phyloP scores from a whole-genome alignment of 2,888 invertebrate genomes.

The Perithous albicinctus region DNA sequence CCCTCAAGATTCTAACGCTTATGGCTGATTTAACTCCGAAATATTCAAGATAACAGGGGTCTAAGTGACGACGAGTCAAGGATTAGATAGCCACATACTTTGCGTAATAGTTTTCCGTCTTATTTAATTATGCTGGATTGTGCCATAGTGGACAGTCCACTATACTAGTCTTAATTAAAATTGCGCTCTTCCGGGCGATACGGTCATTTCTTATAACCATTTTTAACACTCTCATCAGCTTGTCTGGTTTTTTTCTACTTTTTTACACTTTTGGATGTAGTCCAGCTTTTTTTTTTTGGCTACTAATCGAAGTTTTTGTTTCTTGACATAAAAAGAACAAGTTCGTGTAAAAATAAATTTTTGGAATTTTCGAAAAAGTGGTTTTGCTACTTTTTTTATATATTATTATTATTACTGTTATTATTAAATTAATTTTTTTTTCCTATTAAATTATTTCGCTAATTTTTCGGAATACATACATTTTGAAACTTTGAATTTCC shows the following conservation, averaged over 20 bases:
- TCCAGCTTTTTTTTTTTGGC: too few species aligned
- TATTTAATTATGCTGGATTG: constrained; percentile 6
- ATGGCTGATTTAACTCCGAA: not conserved
- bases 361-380: too few species aligned
- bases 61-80: not conserved
- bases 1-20: constrained; percentile 23
- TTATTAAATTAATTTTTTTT: too few species aligned
- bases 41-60: constrained; percentile 31
- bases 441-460: too few species aligned
- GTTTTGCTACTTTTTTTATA: too few species aligned
- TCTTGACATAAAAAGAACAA: too few species aligned
- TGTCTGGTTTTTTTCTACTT: not conserved
- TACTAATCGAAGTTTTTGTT: too few species aligned
- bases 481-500: too few species aligned
- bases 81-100: not conserved
- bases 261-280: too few species aligned
- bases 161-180: not conserved
- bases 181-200: not conserved
- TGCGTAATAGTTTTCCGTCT: constrained; percentile 10
- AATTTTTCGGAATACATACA: too few species aligned
- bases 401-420: too few species aligned
- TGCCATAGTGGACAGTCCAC: not conserved
- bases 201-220: not conserved
- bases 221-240: not conserved
- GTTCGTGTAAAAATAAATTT: too few species aligned